Evolutionary conservation across 1,140 invertebrate genomes (phyloP), one percentile per base, ranked within the genome.

Genomic region (Eupristina koningsbergeri): DNA sequence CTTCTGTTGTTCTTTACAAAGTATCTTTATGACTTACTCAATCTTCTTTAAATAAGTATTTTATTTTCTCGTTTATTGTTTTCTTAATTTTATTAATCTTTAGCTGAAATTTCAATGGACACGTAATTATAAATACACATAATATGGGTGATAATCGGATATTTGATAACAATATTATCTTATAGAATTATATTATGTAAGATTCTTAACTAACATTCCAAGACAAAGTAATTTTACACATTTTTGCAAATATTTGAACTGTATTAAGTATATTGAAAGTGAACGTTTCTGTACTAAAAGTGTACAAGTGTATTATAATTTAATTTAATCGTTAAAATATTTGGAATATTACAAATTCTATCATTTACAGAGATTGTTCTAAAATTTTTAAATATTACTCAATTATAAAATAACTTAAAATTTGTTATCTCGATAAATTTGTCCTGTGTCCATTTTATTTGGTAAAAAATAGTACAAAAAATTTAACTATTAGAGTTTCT

Each of bases 1-100:
- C 81, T 41, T 45, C 36, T 53, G n/a, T 29, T 47, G 31, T 45
- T 50, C 41, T 71, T 80, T 26, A 45, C 26, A 69, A 80, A 50
- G 63, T 69, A 19, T 41, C 47, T 77, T 26, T 34, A 41, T 19
- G 76, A 69, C 74, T 77, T 69, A 53, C 39, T 69, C 8, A 31
- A 81, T 61, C 58, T 41, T 39, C 41, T 75, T 63, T 34, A 45
- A 74, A 34, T 31, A 13, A 19, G 8, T 45, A 47, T 61, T 63
- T 81, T 75, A 64, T 81, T 47, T 45, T 8, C 3, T 64, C 50
- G 8, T 61, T 64, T 31, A 19, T 58, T 13, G 7, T 81, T 80
- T 71, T 50, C 22, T 7, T 34, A 22, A 34, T 53, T 50, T 34
- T 22, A n/a, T 31, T 53, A 17, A 47, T 29, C 45, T 31, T n/a